Percentiles rank a stretch among this genome's conserved stretches.
phyloP scores from a whole-genome alignment of 2,113 vertebrate species.

The Clinocottus analis region DNA sequence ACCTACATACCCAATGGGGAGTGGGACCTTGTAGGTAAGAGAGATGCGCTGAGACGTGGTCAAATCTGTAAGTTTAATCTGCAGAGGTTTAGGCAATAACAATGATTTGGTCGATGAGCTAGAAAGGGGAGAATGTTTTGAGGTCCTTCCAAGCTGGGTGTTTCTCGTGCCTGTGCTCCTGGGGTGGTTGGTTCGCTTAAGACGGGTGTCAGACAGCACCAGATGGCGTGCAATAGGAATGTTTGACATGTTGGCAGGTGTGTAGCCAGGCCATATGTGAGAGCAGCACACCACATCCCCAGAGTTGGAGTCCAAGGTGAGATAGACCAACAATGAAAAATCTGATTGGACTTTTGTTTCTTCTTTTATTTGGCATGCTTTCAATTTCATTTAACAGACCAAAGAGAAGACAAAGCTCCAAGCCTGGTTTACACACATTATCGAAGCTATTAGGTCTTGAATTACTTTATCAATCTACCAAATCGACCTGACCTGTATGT shows the following conservation, averaged over 20 bases:
- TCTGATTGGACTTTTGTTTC: neutral
- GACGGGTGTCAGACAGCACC: slow-evolving; percentile 58
- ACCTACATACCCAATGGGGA: slow-evolving; percentile 91
- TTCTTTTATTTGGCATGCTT: neutral
- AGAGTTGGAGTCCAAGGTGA: slow-evolving; percentile 17
- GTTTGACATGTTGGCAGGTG: slow-evolving; percentile 43
- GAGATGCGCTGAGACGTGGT: neutral
- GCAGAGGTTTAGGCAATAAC: no score
- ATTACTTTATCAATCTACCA: neutral
- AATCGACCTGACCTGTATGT: neutral
- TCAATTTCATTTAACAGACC: slow-evolving; percentile 6
- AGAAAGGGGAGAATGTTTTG: slow-evolving; percentile 11
- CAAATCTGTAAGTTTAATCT: no score
- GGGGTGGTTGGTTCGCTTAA: slow-evolving; percentile 37
- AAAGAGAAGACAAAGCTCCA: neutral
- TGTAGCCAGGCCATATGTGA: slow-evolving; percentile 52
- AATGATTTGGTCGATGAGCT: no score
- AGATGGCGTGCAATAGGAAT: slow-evolving; percentile 54
- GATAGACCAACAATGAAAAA: neutral
- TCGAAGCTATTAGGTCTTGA: neutral
- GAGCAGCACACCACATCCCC: slow-evolving; percentile 10
- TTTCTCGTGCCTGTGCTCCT: slow-evolving; percentile 21
- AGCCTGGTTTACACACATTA: neutral
- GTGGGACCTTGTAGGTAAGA: slow-evolving; percentile 91
- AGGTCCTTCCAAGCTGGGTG: slow-evolving; percentile 8